Conservation (phyloP, 2,797 vertebrate genomes). For the Alauda arvensis region DNA sequence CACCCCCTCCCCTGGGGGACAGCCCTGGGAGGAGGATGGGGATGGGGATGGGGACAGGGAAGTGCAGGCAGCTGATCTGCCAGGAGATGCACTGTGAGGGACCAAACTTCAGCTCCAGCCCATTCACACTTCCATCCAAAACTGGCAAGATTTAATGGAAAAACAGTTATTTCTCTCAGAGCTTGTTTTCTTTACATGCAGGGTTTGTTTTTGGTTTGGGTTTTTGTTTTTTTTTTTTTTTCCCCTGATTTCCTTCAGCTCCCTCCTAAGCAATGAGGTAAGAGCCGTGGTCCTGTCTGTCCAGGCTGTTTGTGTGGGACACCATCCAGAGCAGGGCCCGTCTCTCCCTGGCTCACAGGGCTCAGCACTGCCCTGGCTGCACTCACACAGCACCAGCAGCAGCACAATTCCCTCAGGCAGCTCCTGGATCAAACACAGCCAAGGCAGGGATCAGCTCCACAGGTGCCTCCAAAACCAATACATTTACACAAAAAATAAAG, state of each 20-base stretch:
- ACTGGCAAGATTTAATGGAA: neutral
- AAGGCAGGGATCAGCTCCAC: neutral
- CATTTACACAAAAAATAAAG: neutral
- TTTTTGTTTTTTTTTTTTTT: neutral
- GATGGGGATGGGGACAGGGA: neutral
- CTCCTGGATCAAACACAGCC: neutral
- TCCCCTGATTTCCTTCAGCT: neutral
- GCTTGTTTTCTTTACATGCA: neutral
- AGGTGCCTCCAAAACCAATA: neutral
- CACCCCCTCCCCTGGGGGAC: too few relatives aligned
- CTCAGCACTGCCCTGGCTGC: fast-evolving
- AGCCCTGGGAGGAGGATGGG: neutral
- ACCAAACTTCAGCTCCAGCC: neutral
- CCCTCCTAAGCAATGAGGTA: neutral
- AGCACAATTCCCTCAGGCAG: neutral
- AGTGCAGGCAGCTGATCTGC: neutral
- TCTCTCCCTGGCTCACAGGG: neutral
- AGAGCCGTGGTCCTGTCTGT: neutral
- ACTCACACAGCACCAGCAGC: neutral
- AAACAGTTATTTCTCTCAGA: neutral
- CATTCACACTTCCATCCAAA: neutral
- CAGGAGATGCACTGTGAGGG: neutral
- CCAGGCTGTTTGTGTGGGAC: neutral
- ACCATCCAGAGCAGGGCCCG: neutral
- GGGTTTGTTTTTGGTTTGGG: fast-evolving